Evolutionary conservation across 2,113 vertebrate genomes (phyloP), one percentile per base, ranked within the genome.

Genomic region (Peromyscus maniculatus): DNA sequence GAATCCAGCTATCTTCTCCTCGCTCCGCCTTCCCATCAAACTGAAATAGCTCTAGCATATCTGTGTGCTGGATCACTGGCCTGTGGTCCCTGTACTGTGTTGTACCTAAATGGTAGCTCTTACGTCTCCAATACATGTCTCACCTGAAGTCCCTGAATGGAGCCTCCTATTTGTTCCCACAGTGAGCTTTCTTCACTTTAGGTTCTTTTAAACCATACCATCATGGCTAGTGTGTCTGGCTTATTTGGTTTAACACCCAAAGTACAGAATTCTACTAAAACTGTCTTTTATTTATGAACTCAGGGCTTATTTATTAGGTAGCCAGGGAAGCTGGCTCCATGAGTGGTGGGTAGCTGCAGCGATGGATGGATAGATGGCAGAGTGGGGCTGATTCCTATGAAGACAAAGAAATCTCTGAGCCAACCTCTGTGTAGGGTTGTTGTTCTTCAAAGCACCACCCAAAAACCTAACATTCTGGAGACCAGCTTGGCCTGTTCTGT

Each of bases 221-320:
- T 83, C 49, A 67, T 66, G 16, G 39, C 62, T 74, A 66, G 0
- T 77, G n/a, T 52, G 67, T 72, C 77, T 74, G 55, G n/a, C 39
- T 94, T 55, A 9, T 94, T 66, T 87, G 72, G 46, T 55, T 89
- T 67, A 59, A 36, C 24, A 72, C 67, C 83, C n/a, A 69, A 91
- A 57, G 46, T 67, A 0, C 26, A 71, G 57, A 22, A 31, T 59
- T 83, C 12, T 39, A 8, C 13, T 24, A 79, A 80, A 33, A 83
- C 79, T 79, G 1, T 77, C n/a, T 90, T 94, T 86, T 74, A 39
- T 72, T 91, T 92, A 24, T 74, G 52, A 0, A 69, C 24, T 52
- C 36, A 67, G 33, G 39, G 52, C 43, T 78, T 59, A 86, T 26
- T 11, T 52, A 86, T n/a, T 5, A 79, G 13, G 49, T 39, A 66